These are phyloP conservation scores for Oxyruncus cristatus DNA, from an alignment of 2,113 vertebrate species.

Conservation along the genomic window DNA sequence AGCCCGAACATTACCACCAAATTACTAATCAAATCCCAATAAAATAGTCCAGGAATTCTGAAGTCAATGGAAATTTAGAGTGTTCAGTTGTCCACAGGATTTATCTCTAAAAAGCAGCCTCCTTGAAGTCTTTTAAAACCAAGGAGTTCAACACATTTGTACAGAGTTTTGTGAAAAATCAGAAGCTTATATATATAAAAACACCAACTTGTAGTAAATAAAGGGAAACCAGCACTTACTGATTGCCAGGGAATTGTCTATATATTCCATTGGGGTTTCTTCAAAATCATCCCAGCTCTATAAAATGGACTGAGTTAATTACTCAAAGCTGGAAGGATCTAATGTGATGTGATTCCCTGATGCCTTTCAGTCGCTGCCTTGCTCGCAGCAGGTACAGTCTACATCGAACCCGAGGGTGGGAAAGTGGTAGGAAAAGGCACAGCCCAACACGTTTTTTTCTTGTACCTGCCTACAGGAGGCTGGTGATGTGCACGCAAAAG, in stretches of 20 bases:
- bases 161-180: not conserved
- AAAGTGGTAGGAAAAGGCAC: not conserved
- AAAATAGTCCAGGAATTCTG: not conserved
- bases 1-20: not conserved
- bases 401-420: not conserved
- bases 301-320: not conserved
- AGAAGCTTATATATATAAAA: not conserved
- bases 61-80: not conserved
- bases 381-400: not conserved
- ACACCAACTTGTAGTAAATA: not conserved
- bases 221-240: conserved; percentile 11
- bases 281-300: not conserved
- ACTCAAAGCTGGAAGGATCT: not conserved
- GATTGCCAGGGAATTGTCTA: not conserved
- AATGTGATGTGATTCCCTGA: rapidly evolving
- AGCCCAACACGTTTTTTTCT: not conserved
- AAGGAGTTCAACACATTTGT: not conserved
- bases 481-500: not conserved
- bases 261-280: not conserved
- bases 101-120: not conserved
- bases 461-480: not conserved
- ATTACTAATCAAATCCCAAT: not conserved
- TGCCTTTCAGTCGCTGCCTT: not conserved
- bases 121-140: not conserved
- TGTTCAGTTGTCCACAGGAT: not conserved